Conservation (phyloP, 2,888 invertebrate genomes). For the Reticulitermes lucifugus region DNA sequence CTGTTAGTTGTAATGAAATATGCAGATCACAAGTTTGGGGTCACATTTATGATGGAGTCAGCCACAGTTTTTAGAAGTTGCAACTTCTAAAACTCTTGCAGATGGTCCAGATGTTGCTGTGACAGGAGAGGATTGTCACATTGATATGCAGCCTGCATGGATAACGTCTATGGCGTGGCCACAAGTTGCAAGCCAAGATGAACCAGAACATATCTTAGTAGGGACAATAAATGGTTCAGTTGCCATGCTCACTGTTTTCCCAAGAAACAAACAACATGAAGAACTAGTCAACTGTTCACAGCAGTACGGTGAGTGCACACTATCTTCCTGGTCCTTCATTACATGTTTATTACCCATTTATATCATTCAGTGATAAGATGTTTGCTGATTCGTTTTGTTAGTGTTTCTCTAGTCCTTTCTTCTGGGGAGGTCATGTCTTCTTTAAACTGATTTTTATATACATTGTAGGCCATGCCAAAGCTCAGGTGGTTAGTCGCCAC, state of each 20-base stretch:
- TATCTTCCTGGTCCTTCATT: not conserved
- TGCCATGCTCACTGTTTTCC: constrained; percentile 60
- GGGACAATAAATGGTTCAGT: constrained; percentile 69
- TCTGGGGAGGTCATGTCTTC: too few species aligned
- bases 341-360: not conserved
- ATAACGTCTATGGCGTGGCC: constrained; percentile 69
- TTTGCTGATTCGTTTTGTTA: too few species aligned
- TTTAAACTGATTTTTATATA: too few species aligned
- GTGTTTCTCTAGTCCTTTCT: too few species aligned
- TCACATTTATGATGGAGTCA: too few species aligned
- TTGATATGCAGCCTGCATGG: constrained; percentile 64
- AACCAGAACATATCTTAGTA: constrained; percentile 64
- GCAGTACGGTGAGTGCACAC: constrained; percentile 59
- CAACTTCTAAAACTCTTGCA: not conserved
- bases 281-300: constrained; percentile 61
- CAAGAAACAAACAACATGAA: constrained; percentile 59
- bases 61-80: too few species aligned
- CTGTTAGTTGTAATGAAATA: too few species aligned
- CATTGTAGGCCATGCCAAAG: too few species aligned
- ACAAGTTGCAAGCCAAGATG: constrained; percentile 56
- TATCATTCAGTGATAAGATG: not conserved
- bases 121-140: constrained; percentile 60
- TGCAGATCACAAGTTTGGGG: too few species aligned
- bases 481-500: too few species aligned
- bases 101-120: constrained; percentile 11